A percentile compares a stretch with the other conserved stretches of the same genome.
These are phyloP conservation scores for Alligator sinensis DNA, from an alignment of 2,113 vertebrate species.

Conservation along the genomic window DNA sequence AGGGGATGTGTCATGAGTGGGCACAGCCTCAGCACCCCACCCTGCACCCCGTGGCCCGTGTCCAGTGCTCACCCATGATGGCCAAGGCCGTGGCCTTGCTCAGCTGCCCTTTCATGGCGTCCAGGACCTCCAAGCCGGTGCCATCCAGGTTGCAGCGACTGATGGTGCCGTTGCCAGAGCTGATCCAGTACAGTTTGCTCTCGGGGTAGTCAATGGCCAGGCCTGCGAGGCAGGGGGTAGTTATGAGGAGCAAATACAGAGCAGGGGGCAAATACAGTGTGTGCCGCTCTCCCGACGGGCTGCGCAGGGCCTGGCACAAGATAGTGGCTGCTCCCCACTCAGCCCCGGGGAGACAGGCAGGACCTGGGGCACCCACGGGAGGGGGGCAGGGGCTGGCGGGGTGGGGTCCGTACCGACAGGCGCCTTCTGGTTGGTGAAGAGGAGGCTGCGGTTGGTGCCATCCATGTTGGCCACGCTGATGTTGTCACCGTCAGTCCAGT, in stretches of 20 bases:
- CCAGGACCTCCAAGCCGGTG: constrained; percentile 84
- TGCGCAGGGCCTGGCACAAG: background rate
- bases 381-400: background rate
- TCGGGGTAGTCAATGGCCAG: constrained; percentile 92
- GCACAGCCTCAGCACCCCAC: fast-evolving
- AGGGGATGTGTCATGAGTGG: background rate
- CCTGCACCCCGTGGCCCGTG: background rate
- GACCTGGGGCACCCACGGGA: fast-evolving
- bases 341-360: fast-evolving
- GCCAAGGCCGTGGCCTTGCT: constrained; percentile 93
- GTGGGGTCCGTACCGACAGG: constrained; percentile 87
- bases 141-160: constrained; percentile 90
- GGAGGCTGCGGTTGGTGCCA: constrained; percentile 86
- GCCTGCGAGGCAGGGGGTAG: constrained; percentile 70
- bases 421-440: constrained; percentile 91
- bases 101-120: constrained; percentile 84
- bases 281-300: background rate
- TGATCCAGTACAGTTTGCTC: constrained; percentile 95
- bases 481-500: constrained; percentile 96
- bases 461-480: constrained; percentile 97
- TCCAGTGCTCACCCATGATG: constrained; percentile 90
- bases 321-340: background rate
- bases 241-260: background rate
- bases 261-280: too few species aligned
- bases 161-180: constrained; percentile 91